These are phyloP conservation scores for crab-eating macaque (Macaca fascicularis) DNA, from an alignment of 2,113 vertebrate genomes.

Conservation along the genomic window DNA sequence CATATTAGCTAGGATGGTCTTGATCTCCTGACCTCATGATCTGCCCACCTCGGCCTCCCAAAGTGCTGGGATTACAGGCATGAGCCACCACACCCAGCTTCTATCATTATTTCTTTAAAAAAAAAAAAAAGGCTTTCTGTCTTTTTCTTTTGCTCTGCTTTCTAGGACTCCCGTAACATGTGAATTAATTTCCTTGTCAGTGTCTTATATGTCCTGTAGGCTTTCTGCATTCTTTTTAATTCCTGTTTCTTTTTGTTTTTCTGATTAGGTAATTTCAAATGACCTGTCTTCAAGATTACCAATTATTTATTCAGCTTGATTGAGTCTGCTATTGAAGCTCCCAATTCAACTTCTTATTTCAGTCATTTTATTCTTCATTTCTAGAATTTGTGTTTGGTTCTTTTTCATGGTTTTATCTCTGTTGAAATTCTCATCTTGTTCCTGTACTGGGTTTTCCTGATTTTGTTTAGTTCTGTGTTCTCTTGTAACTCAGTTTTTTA, in stretches of 20 bases:
- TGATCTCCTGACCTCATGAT: no score
- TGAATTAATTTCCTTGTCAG: not conserved
- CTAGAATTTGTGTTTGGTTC: not conserved
- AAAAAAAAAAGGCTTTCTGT: no score
- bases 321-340: not conserved
- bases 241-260: not conserved
- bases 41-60: no score
- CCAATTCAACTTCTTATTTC: not conserved
- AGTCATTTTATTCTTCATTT: not conserved
- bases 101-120: not conserved
- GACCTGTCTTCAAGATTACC: not conserved
- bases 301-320: not conserved
- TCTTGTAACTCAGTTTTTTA: not conserved
- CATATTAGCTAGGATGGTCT: no score
- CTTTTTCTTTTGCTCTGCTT: not conserved
- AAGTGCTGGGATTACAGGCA: no score
- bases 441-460: not conserved
- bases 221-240: not conserved
- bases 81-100: not conserved
- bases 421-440: not conserved
- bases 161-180: not conserved
- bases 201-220: not conserved
- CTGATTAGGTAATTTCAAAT: not conserved
- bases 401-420: not conserved
- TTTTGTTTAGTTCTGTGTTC: not conserved